Evolutionary conservation across 2,888 invertebrate genomes (phyloP).

Genomic region (Trichopria drosophilae): DNA sequence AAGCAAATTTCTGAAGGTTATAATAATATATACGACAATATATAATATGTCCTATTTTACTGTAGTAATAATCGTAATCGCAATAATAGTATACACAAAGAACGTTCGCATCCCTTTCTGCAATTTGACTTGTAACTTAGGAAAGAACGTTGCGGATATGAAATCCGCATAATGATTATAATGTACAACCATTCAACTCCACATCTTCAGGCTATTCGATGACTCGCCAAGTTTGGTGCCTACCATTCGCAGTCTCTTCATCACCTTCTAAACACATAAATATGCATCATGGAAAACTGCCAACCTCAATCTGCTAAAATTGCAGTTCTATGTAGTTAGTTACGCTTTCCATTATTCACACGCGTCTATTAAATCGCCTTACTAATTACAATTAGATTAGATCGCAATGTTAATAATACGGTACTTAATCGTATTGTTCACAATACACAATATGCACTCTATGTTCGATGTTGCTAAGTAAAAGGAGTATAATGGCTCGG

Average conservation of each 20-base stretch:
- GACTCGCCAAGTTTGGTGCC: too few species aligned
- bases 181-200: too few species aligned
- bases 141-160: constrained; percentile 41
- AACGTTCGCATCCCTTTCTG: constrained; percentile 27
- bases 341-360: constrained; percentile 13
- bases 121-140: constrained; percentile 42
- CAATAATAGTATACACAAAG: constrained; percentile 46
- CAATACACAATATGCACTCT: constrained; percentile 16
- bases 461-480: constrained; percentile 28
- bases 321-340: constrained; percentile 7
- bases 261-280: constrained; percentile 1
- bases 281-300: constrained; percentile 11
- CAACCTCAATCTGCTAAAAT: constrained; percentile 7
- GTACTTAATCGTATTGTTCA: constrained; percentile 24
- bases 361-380: constrained; percentile 10
- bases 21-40: constrained; percentile 44
- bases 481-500: too few species aligned
- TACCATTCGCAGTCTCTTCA: constrained; percentile 10
- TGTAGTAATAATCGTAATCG: constrained; percentile 32
- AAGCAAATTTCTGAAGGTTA: constrained; percentile 47
- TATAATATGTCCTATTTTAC: constrained; percentile 41
- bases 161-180: too few species aligned
- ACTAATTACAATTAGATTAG: constrained; percentile 11
- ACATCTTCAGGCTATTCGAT: too few species aligned
- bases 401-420: constrained; percentile 26